These are phyloP conservation scores for Eurois occulta DNA, from an alignment of 2,888 invertebrate genomes.

Conservation along the genomic window DNA sequence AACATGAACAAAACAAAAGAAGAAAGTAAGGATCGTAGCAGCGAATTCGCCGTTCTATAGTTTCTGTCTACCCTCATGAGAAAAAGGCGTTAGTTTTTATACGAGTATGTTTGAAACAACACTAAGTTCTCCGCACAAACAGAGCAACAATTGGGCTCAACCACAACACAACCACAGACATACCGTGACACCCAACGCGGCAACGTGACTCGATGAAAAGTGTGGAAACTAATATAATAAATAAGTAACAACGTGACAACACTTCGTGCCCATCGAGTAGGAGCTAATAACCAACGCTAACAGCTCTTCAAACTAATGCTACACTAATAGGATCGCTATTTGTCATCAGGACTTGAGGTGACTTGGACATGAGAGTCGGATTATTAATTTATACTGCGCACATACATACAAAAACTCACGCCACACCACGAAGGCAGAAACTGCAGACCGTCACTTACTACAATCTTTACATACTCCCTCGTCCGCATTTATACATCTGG, in stretches of 20 bases:
- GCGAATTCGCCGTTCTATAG: not conserved
- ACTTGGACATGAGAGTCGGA: not conserved
- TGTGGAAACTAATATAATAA: constrained; percentile 20
- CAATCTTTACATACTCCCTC: no score
- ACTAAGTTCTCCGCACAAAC: not conserved
- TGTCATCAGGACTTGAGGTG: constrained; percentile 11
- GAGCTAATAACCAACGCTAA: constrained; percentile 40
- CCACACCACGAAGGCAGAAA: no score
- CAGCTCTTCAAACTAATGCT: constrained; percentile 32
- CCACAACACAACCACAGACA: constrained; percentile 17
- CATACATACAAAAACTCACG: no score
- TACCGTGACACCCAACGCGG: constrained; percentile 43
- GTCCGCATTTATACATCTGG: no score
- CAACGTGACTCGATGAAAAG: constrained; percentile 44
- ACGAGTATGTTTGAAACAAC: no score
- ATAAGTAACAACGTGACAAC: constrained; percentile 40
- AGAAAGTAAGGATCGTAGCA: not conserved
- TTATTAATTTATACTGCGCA: not conserved
- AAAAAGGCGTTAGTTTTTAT: not conserved
- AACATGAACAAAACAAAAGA: not conserved
- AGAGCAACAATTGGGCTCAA: not conserved
- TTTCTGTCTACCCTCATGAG: not conserved
- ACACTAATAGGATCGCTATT: constrained; percentile 4
- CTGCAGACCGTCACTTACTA: no score
- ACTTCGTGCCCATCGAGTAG: constrained; percentile 50